Percentiles rank a stretch among this genome's conserved stretches.
phyloP scores from a whole-genome alignment of 2,113 vertebrate genomes.

The Osmerus eperlanus region DNA sequence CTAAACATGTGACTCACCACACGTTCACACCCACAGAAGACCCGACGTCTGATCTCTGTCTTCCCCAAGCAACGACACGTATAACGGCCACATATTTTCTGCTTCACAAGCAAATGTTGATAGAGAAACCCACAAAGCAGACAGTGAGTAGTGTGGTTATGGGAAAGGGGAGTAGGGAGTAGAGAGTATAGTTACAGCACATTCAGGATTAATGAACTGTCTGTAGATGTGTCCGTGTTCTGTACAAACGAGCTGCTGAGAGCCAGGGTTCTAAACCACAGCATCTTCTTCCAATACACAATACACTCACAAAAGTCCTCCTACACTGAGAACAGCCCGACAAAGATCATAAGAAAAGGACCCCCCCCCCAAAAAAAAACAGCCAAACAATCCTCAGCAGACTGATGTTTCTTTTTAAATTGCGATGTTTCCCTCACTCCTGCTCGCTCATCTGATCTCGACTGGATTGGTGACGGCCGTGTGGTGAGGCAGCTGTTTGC shows the following conservation, averaged over 20 bases:
- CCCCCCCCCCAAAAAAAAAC: not conserved
- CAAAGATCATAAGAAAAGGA: not conserved
- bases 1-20: not conserved
- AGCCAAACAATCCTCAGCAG: too few species aligned
- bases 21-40: too few species aligned
- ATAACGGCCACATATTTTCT: conserved; percentile 24
- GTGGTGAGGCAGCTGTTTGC: not conserved
- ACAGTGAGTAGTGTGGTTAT: conserved; percentile 31
- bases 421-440: too few species aligned
- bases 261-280: conserved; percentile 16
- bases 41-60: not conserved
- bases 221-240: conserved; percentile 28
- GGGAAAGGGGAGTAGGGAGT: conserved; percentile 24
- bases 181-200: conserved; percentile 26
- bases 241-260: not conserved
- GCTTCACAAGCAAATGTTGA: conserved; percentile 21
- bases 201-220: conserved; percentile 36
- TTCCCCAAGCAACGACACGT: conserved; percentile 12
- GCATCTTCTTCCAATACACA: conserved; percentile 14
- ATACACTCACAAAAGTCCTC: not conserved
- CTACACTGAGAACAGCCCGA: not conserved
- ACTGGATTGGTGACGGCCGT: not conserved
- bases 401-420: too few species aligned
- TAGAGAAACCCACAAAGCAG: conserved; percentile 39
- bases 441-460: too few species aligned